Conservation (phyloP, 2,797 vertebrate genomes). For the Serranus cabrilla region DNA sequence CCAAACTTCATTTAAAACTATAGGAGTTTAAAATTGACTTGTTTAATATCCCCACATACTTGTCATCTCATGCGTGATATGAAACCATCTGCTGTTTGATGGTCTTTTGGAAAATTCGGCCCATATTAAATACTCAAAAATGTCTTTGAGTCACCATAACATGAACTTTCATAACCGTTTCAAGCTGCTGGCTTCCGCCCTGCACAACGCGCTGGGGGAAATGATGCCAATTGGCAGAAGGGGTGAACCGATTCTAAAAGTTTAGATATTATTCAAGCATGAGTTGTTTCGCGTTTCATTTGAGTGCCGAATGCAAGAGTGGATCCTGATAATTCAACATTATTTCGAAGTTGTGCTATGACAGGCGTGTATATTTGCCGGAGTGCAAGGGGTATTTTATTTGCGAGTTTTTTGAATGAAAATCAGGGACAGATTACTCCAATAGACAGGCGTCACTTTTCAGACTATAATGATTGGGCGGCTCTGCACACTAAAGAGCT, state of each 20-base stretch:
- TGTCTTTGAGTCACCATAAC: neutral
- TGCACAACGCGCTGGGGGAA: constrained; percentile 5
- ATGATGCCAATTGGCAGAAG: constrained; percentile 18
- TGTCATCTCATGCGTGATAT: neutral
- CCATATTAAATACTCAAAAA: neutral
- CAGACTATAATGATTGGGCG: constrained; percentile 8
- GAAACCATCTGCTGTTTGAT: fast-evolving
- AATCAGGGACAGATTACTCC: constrained; percentile 16
- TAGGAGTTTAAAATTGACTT: neutral
- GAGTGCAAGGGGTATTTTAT: neutral
- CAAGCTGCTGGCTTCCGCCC: constrained; percentile 51
- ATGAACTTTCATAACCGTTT: constrained; percentile 26
- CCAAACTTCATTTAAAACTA: constrained; percentile 47
- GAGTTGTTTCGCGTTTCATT: neutral
- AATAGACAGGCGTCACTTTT: constrained; percentile 8
- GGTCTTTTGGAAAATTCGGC: constrained; percentile 44
- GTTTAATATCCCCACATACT: neutral
- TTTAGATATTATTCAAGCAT: constrained; percentile 7
- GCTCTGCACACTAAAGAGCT: constrained; percentile 9
- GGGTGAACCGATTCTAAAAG: constrained; percentile 36
- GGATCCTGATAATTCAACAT: neutral
- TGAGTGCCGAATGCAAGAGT: constrained; percentile 36
- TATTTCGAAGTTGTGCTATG: neutral
- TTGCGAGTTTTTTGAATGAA: constrained; percentile 18
- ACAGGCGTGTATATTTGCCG: neutral